These are phyloP conservation scores for Apis florea DNA, from an alignment of 1,140 invertebrate genomes.

Conservation along the genomic window DNA sequence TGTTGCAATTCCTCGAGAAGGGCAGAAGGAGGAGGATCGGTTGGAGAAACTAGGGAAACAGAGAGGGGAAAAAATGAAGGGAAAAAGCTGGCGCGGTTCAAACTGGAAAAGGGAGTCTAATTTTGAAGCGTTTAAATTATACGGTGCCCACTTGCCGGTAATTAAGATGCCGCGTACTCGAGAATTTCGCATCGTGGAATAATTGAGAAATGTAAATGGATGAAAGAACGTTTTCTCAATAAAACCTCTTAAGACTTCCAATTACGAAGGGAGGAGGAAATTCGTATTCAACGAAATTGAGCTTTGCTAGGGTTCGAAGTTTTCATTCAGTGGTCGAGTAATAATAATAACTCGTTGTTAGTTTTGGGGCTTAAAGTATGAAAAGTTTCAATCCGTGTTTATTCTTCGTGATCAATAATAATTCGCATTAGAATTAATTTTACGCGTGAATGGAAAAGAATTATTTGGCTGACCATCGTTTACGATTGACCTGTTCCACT, in stretches of 20 bases:
- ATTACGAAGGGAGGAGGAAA: constrained; percentile 26
- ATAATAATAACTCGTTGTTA: background rate
- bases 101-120: constrained; percentile 4
- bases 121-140: constrained; percentile 47
- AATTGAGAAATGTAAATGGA: constrained; percentile 41
- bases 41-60: constrained; percentile 6
- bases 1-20: background rate
- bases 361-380: no score
- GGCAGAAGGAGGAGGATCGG: background rate
- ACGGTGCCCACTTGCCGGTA: constrained; percentile 36
- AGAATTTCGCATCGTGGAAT: constrained; percentile 43
- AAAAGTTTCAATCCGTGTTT: background rate
- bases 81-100: background rate
- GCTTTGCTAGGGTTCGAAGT: background rate
- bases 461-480: no score
- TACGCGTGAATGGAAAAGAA: no score
- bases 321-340: background rate
- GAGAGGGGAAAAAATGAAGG: background rate
- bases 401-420: background rate
- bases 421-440: background rate
- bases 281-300: constrained; percentile 26
- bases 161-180: constrained; percentile 39
- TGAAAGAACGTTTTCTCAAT: constrained; percentile 43
- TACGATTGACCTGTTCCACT: no score
- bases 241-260: constrained; percentile 33